A percentile compares a stretch with the other conserved stretches of the same genome.
phyloP scores from a whole-genome alignment of 2,797 vertebrate genomes.

The Acrocephalus scirpaceus region DNA sequence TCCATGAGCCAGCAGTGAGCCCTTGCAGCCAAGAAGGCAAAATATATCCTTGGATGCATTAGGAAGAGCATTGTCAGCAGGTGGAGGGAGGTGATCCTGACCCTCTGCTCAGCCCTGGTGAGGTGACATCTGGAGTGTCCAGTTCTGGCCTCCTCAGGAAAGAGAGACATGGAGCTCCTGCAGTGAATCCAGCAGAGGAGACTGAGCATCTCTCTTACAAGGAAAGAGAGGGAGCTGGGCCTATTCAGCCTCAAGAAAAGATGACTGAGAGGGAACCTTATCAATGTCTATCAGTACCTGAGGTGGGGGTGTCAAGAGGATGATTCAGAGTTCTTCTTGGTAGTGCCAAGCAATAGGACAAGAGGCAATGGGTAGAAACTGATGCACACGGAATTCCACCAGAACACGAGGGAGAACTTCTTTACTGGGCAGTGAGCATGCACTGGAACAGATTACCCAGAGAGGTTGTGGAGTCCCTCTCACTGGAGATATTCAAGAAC shows the following conservation, averaged over 20 bases:
- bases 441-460: neutral
- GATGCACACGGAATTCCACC: neutral
- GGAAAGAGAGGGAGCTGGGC: neutral
- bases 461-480: neutral
- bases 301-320: neutral
- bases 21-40: neutral
- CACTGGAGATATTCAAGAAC: neutral
- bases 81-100: accelerated
- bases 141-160: neutral
- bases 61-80: neutral
- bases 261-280: neutral
- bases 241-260: neutral
- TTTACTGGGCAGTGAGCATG: neutral
- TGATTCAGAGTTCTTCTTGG: neutral
- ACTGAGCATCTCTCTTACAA: neutral
- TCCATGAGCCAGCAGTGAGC: neutral
- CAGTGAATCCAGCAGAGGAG: neutral
- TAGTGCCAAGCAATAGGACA: neutral
- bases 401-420: neutral
- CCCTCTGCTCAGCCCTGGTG: neutral
- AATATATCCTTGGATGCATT: accelerated
- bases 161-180: neutral
- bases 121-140: neutral
- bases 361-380: neutral
- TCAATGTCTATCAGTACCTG: neutral